These are phyloP conservation scores for Orchestes rusci DNA, from an alignment of 2,888 invertebrate species.

Conservation along the genomic window DNA sequence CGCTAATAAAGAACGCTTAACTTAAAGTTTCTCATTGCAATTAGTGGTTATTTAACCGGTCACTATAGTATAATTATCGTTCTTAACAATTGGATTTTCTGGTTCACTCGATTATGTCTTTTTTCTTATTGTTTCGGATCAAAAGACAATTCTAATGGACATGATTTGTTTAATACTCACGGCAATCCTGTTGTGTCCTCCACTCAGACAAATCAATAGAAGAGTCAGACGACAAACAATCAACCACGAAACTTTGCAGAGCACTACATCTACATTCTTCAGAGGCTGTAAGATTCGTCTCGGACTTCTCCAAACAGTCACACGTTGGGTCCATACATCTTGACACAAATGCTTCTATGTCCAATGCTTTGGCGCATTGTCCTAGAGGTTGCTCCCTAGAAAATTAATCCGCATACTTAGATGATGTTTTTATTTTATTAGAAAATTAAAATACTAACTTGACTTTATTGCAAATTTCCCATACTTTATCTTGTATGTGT, in stretches of 20 bases:
- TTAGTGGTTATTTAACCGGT: too few species aligned
- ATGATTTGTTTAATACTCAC: constrained; percentile 42
- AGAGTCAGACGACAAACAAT: constrained; percentile 61
- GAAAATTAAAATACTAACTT: constrained; percentile 24
- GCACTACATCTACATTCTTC: constrained; percentile 61
- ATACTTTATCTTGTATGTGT: constrained; percentile 55
- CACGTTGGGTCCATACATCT: constrained; percentile 72
- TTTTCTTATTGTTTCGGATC: too few species aligned
- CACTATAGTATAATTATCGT: too few species aligned
- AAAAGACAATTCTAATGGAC: too few species aligned
- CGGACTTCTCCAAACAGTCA: constrained; percentile 56
- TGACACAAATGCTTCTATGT: constrained; percentile 62
- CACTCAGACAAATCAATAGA: constrained; percentile 60
- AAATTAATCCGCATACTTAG: constrained; percentile 7
- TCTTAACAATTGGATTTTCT: too few species aligned
- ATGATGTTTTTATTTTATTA: too few species aligned
- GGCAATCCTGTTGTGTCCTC: constrained; percentile 65
- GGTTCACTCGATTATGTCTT: too few species aligned
- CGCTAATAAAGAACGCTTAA: too few species aligned
- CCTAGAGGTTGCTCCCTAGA: constrained; percentile 53
- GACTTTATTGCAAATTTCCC: constrained; percentile 61
- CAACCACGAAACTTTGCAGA: constrained; percentile 63
- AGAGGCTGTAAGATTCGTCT: constrained; percentile 36
- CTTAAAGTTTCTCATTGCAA: too few species aligned
- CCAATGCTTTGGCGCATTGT: constrained; percentile 55